Evolutionary conservation across 1,140 invertebrate genomes (phyloP).

Genomic region (Saxidomus purpurata): DNA sequence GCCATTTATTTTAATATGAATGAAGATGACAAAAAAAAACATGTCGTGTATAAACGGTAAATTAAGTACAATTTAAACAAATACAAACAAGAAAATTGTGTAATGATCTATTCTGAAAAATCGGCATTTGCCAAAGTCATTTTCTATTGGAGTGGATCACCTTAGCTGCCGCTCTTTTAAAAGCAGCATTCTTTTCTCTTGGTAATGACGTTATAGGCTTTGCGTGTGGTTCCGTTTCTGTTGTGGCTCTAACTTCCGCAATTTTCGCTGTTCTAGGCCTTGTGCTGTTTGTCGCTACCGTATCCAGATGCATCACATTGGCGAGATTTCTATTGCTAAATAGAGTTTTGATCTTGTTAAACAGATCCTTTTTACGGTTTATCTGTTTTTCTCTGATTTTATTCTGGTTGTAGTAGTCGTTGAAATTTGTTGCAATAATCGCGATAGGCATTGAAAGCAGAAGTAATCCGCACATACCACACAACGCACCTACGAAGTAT

Average conservation of each 20-base stretch:
- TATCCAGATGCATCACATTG: slow-evolving; percentile 1
- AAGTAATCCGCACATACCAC: slow-evolving; percentile 94
- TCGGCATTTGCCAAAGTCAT: no score
- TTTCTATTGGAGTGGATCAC: background rate
- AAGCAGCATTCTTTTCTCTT: slow-evolving; percentile 16
- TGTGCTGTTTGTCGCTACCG: background rate
- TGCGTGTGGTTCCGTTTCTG: background rate
- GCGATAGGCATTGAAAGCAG: slow-evolving; percentile 96
- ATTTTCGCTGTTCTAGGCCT: background rate
- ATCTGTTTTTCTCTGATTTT: slow-evolving; percentile 59
- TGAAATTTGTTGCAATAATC: slow-evolving; percentile 96
- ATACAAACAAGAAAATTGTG: no score
- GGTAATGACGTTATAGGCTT: background rate
- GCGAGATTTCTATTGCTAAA: slow-evolving; percentile 37
- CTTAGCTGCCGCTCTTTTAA: slow-evolving; percentile 14
- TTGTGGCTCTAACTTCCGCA: background rate
- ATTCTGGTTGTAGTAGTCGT: slow-evolving; percentile 68
- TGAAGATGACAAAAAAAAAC: no score
- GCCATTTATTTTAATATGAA: no score
- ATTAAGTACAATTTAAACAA: no score
- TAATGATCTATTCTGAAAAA: no score
- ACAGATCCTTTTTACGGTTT: slow-evolving; percentile 31
- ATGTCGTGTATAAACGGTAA: no score
- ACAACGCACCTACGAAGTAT: slow-evolving; percentile 91
- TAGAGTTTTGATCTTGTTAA: slow-evolving; percentile 48